Evolutionary conservation across 1,140 invertebrate genomes (phyloP).

Genomic region (Cepaea nemoralis): DNA sequence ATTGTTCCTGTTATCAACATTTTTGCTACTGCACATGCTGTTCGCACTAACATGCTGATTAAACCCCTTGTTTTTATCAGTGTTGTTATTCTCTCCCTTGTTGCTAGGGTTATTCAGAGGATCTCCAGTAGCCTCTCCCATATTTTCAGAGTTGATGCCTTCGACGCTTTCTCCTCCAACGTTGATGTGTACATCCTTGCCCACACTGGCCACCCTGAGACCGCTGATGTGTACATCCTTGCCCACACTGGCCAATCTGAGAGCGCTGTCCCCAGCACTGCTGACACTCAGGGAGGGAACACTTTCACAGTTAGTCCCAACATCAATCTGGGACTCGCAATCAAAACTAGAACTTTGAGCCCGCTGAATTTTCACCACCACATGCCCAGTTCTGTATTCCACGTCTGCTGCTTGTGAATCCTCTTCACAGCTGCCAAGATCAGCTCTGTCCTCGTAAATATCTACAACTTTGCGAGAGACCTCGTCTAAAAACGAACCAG

Average conservation of each 20-base stretch:
- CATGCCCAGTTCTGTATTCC: not conserved
- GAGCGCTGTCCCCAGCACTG: not conserved
- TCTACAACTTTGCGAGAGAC: not conserved
- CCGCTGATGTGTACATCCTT: too few species aligned
- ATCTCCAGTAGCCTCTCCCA: too few species aligned
- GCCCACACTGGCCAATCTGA: not conserved
- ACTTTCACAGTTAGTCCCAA: not conserved
- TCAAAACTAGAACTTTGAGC: not conserved
- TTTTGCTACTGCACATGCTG: too few species aligned
- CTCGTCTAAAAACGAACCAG: not conserved
- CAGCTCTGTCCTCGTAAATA: not conserved
- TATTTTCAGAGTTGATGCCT: too few species aligned
- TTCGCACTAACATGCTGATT: too few species aligned
- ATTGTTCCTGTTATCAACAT: too few species aligned
- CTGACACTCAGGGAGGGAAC: not conserved
- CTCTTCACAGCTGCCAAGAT: not conserved
- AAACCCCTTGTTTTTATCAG: too few species aligned
- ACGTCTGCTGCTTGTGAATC: not conserved
- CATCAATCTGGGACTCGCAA: not conserved
- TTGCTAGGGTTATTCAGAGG: too few species aligned
- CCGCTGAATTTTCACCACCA: not conserved
- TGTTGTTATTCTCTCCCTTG: too few species aligned
- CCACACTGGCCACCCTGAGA: too few species aligned
- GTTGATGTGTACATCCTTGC: too few species aligned
- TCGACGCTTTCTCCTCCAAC: too few species aligned